phyloP scores from a whole-genome alignment of 2,888 invertebrate genomes.

The Sarcophaga caerulescens region DNA sequence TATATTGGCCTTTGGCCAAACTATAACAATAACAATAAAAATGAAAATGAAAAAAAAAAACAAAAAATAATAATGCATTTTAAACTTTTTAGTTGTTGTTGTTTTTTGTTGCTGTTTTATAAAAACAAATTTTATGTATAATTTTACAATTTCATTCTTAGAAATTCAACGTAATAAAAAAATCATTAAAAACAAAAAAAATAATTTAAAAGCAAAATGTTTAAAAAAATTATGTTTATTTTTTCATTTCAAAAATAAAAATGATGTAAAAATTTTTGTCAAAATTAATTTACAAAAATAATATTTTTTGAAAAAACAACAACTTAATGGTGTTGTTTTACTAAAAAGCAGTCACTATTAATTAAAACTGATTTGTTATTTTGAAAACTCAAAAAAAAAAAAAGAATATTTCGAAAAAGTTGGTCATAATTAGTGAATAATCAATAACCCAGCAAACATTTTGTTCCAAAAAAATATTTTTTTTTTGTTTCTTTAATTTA shows the following conservation, averaged over 20 bases:
- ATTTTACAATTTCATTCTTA: conserved; percentile 39
- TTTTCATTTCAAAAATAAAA: conserved; percentile 3
- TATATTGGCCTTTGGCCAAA: conserved; percentile 60
- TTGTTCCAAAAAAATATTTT: background rate
- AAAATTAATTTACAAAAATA: background rate
- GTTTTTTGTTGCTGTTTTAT: conserved; percentile 13
- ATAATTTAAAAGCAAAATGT: background rate
- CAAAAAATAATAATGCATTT: conserved; percentile 27
- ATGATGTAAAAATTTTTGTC: conserved; percentile 2
- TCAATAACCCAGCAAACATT: conserved; percentile 1
- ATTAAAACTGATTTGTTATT: conserved; percentile 23
- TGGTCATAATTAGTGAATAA: too few species aligned
- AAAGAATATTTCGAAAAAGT: background rate
- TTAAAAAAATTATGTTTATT: background rate
- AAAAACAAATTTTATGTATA: conserved; percentile 2
- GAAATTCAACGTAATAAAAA: conserved; percentile 36
- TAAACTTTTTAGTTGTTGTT: conserved; percentile 43
- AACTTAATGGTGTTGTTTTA: background rate
- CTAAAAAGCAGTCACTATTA: conserved; percentile 28
- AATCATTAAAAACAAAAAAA: conserved; percentile 20
- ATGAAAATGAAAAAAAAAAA: background rate
- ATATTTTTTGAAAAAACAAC: background rate
- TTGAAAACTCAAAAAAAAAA: background rate
- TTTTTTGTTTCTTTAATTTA: too few species aligned
- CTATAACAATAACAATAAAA: conserved; percentile 2